Conservation (phyloP, 2,888 invertebrate genomes). For the Ectropis crepuscularia region DNA sequence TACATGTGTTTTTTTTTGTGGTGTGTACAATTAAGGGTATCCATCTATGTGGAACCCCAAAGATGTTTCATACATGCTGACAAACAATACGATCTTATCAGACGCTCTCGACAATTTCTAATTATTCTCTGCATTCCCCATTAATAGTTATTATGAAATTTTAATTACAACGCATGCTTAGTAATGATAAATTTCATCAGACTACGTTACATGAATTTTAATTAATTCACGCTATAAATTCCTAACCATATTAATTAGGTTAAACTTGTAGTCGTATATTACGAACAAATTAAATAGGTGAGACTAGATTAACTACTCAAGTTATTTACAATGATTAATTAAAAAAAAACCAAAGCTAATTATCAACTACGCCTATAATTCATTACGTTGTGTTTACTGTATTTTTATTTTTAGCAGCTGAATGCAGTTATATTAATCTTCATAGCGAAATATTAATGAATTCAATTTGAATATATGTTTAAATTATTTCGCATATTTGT, state of each 20-base stretch:
- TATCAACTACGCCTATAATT: background rate
- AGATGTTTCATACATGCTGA: constrained; percentile 7
- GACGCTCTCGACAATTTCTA: constrained; percentile 68
- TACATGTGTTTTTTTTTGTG: too few species aligned
- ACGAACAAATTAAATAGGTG: constrained; percentile 9
- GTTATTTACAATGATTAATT: background rate
- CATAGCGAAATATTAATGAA: background rate
- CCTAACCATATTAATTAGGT: constrained; percentile 35
- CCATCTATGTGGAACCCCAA: too few species aligned
- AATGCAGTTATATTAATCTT: constrained; percentile 4
- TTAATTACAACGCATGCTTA: constrained; percentile 63
- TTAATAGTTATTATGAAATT: constrained; percentile 76
- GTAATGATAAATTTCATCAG: constrained; percentile 59
- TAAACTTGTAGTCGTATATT: constrained; percentile 15
- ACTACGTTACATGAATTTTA: constrained; percentile 55
- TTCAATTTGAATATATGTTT: constrained; percentile 15
- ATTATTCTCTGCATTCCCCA: constrained; percentile 72
- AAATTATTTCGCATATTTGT: constrained; percentile 8
- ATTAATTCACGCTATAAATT: constrained; percentile 51
- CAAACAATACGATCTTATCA: constrained; percentile 57
- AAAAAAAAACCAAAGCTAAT: background rate
- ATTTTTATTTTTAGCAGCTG: constrained; percentile 3
- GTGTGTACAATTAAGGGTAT: too few species aligned
- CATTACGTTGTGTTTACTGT: background rate
- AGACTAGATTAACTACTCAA: constrained; percentile 1